These are phyloP conservation scores for Melanotus villosus DNA, from an alignment of 2,888 invertebrate species.

Conservation along the genomic window DNA sequence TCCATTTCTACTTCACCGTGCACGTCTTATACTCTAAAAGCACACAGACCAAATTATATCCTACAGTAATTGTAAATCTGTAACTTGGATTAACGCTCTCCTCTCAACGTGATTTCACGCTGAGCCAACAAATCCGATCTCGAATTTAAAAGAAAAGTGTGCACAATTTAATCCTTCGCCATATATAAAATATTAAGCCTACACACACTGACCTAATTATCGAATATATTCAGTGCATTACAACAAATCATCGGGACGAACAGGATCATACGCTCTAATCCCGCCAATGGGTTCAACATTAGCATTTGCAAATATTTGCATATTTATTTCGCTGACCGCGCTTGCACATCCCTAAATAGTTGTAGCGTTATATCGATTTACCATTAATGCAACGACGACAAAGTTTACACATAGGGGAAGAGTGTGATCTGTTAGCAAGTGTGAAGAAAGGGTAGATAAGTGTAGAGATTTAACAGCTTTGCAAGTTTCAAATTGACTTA, in stretches of 20 bases:
- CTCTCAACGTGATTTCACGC: too few species aligned
- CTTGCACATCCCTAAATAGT: conserved; percentile 37
- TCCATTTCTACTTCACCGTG: conserved; percentile 16
- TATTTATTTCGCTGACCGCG: conserved; percentile 34
- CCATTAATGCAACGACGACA: conserved; percentile 29
- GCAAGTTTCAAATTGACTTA: too few species aligned
- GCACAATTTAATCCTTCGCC: background rate
- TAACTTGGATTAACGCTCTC: background rate
- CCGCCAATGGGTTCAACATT: conserved; percentile 27
- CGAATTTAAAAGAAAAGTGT: too few species aligned
- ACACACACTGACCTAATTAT: background rate
- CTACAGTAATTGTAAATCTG: background rate
- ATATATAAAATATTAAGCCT: background rate
- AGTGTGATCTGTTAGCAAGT: conserved; percentile 7
- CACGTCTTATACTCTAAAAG: background rate
- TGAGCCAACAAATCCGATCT: too few species aligned
- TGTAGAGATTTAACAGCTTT: too few species aligned
- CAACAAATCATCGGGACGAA: conserved; percentile 6
- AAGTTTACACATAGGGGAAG: conserved; percentile 2
- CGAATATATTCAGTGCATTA: conserved; percentile 1
- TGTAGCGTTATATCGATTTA: conserved; percentile 34
- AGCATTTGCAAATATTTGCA: conserved; percentile 42
- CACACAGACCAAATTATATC: background rate
- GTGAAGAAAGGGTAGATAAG: background rate
- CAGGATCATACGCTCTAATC: conserved; percentile 3